Percentiles rank a stretch among this genome's conserved stretches.
Evolutionary conservation across 2,797 vertebrate genomes (phyloP).

Genomic region (Coranthus polyacanthus): DNA sequence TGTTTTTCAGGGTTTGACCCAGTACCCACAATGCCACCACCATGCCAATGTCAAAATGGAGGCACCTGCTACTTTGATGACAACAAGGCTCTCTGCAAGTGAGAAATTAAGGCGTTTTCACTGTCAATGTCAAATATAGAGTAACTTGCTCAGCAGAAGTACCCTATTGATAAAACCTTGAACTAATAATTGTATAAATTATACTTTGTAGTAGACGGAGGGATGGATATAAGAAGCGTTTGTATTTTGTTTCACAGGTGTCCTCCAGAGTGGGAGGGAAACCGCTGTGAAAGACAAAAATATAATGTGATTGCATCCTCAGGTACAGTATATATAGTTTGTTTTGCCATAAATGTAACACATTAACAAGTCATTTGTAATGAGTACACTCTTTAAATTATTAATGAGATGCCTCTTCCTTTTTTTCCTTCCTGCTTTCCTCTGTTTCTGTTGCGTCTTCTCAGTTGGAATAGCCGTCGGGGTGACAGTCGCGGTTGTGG

Average conservation of each 20-base stretch:
- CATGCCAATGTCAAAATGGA: constrained; percentile 80
- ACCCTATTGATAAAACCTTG: no score
- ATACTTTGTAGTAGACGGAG: no score
- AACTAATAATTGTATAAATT: not conserved
- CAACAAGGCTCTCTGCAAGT: constrained; percentile 83
- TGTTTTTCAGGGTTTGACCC: constrained; percentile 74
- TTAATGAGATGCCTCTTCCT: not conserved
- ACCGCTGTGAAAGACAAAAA: constrained; percentile 71
- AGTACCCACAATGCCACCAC: constrained; percentile 78
- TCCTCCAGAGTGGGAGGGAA: constrained; percentile 74
- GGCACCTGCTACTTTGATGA: constrained; percentile 81
- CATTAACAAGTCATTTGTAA: not conserved
- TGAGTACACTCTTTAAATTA: not conserved
- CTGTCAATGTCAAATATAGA: not conserved
- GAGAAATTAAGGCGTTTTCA: no score
- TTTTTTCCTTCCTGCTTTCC: not conserved
- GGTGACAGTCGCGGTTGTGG: constrained; percentile 69
- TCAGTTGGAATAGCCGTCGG: constrained; percentile 82
- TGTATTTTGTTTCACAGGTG: constrained; percentile 67
- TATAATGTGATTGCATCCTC: constrained; percentile 57
- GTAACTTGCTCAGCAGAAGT: not conserved
- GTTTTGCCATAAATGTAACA: not conserved
- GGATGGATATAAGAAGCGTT: not conserved
- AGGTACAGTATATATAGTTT: constrained; percentile 66
- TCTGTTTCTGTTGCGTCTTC: not conserved